Percentiles rank a stretch among this genome's conserved stretches.
phyloP scores from a whole-genome alignment of 1,140 invertebrate genomes.

The Prorops nasuta region DNA sequence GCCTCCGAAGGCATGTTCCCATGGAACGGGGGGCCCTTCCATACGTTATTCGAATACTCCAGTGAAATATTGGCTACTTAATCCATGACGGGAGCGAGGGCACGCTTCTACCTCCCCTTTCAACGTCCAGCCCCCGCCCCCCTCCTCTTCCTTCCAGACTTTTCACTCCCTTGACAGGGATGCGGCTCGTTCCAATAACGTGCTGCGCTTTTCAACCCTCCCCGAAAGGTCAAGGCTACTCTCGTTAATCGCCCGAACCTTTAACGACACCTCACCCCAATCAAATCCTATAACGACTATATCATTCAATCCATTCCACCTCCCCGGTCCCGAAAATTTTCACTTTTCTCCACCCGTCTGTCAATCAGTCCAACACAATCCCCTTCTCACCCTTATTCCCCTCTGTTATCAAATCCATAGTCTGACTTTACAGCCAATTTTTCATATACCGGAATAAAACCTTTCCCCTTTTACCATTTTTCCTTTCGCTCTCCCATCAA shows the following conservation, averaged over 20 bases:
- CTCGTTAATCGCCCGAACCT: slow-evolving; percentile 21
- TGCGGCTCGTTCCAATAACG: slow-evolving; percentile 15
- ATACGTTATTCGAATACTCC: slow-evolving; percentile 27
- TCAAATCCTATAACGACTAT: slow-evolving; percentile 16
- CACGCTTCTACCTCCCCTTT: slow-evolving; percentile 12
- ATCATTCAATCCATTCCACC: slow-evolving; percentile 19
- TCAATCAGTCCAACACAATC: no score
- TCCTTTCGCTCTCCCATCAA: no score
- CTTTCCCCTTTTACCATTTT: no score
- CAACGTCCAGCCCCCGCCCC: not conserved
- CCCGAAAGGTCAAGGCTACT: slow-evolving; percentile 11
- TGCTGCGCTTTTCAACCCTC: slow-evolving; percentile 8
- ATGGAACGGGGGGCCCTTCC: no score
- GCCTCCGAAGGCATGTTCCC: no score
- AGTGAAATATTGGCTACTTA: slow-evolving; percentile 35
- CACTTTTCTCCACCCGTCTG: no score
- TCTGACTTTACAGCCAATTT: no score
- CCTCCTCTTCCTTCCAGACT: not conserved
- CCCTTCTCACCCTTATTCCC: no score
- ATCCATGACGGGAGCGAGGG: slow-evolving; percentile 23
- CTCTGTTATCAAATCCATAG: no score
- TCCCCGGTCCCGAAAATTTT: slow-evolving; percentile 14
- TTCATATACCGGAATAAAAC: no score
- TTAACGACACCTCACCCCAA: slow-evolving; percentile 10
- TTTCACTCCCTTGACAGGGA: not conserved